A percentile compares a stretch with the other conserved stretches of the same genome.
These are phyloP conservation scores for Rachycentron canadum DNA, from an alignment of 2,797 vertebrate genomes.

Conservation along the genomic window DNA sequence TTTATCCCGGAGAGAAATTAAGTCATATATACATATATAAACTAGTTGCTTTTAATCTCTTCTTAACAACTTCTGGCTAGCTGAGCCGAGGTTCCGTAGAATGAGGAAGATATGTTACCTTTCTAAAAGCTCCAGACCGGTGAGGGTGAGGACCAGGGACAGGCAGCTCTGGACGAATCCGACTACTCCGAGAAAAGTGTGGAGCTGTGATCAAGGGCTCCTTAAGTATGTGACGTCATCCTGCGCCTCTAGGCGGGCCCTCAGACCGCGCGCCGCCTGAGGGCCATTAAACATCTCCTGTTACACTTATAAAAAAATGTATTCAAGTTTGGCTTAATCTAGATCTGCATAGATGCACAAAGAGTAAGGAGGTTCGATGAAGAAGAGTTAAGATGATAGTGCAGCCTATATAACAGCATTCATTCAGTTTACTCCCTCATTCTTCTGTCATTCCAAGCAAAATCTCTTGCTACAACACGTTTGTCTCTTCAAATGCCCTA, in stretches of 20 bases:
- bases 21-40: no score
- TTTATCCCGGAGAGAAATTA: no score
- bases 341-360: no score
- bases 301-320: no score
- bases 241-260: conserved; percentile 45
- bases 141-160: conserved; percentile 7
- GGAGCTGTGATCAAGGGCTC: conserved; percentile 19
- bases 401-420: not conserved
- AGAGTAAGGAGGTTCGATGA: no score
- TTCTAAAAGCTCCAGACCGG: conserved; percentile 2
- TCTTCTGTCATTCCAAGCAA: not conserved
- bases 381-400: no score
- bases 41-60: no score
- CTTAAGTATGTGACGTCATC: conserved; percentile 68
- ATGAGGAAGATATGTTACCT: conserved; percentile 40
- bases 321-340: no score
- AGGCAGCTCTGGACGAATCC: not conserved
- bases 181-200: conserved; percentile 14
- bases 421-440: not conserved
- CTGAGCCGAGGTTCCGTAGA: not conserved
- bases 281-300: no score
- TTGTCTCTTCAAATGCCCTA: not conserved
- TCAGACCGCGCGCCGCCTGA: not conserved
- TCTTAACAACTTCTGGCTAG: not conserved
- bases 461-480: conserved; percentile 31